Percentiles rank a stretch among this genome's conserved stretches.
phyloP scores from a whole-genome alignment of 2,888 invertebrate genomes.

The Linhomoeus sp. region DNA sequence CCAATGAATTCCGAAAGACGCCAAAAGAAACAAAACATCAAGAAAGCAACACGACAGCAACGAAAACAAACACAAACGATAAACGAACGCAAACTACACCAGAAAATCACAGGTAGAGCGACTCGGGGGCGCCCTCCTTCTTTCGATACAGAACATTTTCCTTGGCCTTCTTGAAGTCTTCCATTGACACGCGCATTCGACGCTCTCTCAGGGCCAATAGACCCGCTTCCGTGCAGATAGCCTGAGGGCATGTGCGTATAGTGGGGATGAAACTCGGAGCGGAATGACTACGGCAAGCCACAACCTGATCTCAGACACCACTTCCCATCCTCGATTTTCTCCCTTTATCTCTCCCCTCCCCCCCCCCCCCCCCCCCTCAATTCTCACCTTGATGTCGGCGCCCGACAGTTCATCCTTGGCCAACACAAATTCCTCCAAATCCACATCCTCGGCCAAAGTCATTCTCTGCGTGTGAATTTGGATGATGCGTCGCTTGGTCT shows the following conservation, averaged over 20 bases:
- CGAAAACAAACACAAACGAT: no score
- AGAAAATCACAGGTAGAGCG: constrained; percentile 70
- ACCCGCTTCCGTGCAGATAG: constrained; percentile 99
- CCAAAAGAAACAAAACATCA: no score
- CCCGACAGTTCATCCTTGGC: constrained; percentile 98
- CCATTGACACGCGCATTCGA: constrained; percentile 97
- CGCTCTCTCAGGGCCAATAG: constrained; percentile 89
- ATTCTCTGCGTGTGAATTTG: constrained; percentile 96
- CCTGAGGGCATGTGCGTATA: constrained; percentile 40
- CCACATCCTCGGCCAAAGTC: constrained; percentile 90
- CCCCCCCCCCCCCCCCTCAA: no score
- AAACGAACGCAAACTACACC: no score
- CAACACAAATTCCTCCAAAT: constrained; percentile 89
- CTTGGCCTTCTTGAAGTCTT: constrained; percentile 97
- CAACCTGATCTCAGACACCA: no score
- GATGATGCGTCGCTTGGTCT: constrained; percentile 86
- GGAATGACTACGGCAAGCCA: no score
- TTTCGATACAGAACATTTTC: constrained; percentile 96
- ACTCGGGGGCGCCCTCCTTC: constrained; percentile 98
- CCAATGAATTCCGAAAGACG: no score
- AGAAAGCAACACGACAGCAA: no score
- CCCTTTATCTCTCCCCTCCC: no score
- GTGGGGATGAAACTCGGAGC: no score
- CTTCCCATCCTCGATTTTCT: no score
- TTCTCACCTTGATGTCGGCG: constrained; percentile 36